phyloP scores from a whole-genome alignment of 1,140 invertebrate genomes.

The Megalopta genalis region DNA sequence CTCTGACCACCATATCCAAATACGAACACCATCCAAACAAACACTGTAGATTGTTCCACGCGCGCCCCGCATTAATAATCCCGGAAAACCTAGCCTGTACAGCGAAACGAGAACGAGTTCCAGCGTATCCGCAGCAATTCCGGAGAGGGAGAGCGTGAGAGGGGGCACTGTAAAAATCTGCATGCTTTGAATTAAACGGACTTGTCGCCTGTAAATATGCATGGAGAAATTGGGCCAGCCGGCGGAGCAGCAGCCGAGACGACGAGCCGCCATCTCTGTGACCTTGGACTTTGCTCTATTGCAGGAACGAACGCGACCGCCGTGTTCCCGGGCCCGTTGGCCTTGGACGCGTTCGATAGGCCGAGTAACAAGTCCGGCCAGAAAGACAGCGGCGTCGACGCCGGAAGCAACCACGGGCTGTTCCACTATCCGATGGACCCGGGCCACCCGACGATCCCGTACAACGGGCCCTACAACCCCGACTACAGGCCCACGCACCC shows the following conservation, averaged over 20 bases:
- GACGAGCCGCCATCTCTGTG: slow-evolving; percentile 57
- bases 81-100: not conserved
- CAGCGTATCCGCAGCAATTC: not conserved
- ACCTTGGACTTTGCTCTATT: slow-evolving; percentile 76
- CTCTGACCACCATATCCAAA: too few species aligned
- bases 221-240: slow-evolving; percentile 58
- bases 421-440: slow-evolving; percentile 77
- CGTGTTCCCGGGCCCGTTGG: slow-evolving; percentile 67
- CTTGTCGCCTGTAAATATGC: slow-evolving; percentile 70
- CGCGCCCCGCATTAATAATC: not conserved
- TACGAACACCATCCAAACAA: too few species aligned
- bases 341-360: slow-evolving; percentile 63
- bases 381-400: slow-evolving; percentile 30
- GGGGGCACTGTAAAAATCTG: slow-evolving; percentile 36
- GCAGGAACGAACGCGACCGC: slow-evolving; percentile 75
- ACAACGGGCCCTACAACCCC: slow-evolving; percentile 78
- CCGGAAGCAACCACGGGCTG: slow-evolving; percentile 40
- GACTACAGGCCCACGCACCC: slow-evolving; percentile 74
- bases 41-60: not conserved
- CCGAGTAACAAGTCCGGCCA: slow-evolving; percentile 38
- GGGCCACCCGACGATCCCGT: slow-evolving; percentile 73
- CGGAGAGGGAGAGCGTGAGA: too few species aligned
- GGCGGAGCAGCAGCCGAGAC: not conserved
- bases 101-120: not conserved
- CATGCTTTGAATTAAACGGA: slow-evolving; percentile 59